Conservation (phyloP, 2,113 vertebrate species). For the Galbula dea region DNA sequence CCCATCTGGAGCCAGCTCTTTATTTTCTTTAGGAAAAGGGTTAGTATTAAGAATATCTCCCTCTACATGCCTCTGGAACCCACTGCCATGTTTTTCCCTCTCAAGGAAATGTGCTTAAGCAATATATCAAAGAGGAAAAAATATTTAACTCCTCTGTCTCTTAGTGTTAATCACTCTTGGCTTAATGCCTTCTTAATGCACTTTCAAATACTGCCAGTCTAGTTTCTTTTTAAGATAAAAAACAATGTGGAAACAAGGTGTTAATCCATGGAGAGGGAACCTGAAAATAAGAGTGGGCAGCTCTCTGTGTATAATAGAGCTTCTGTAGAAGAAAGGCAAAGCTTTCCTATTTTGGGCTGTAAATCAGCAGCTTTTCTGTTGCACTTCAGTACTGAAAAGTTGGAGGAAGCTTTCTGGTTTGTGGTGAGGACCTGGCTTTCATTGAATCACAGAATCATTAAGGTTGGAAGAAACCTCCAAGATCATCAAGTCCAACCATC, state of each 20-base stretch:
- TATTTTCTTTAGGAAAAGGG: not conserved
- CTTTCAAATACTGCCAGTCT: slow-evolving; percentile 17
- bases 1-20: not conserved
- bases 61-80: not conserved
- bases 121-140: not conserved
- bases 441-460: not conserved
- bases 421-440: not conserved
- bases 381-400: no score
- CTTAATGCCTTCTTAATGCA: slow-evolving; percentile 14
- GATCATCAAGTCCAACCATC: no score
- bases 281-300: no score
- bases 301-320: no score
- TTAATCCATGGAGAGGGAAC: no score
- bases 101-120: not conserved
- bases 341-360: no score
- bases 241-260: no score
- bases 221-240: slow-evolving; percentile 5
- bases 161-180: not conserved
- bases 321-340: no score
- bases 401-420: not conserved
- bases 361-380: no score
- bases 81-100: not conserved
- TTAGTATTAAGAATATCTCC: not conserved
- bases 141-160: not conserved
- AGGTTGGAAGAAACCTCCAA: no score